These are phyloP conservation scores for Gallinago undulata DNA, from an alignment of 2,113 vertebrate genomes.

Conservation along the genomic window DNA sequence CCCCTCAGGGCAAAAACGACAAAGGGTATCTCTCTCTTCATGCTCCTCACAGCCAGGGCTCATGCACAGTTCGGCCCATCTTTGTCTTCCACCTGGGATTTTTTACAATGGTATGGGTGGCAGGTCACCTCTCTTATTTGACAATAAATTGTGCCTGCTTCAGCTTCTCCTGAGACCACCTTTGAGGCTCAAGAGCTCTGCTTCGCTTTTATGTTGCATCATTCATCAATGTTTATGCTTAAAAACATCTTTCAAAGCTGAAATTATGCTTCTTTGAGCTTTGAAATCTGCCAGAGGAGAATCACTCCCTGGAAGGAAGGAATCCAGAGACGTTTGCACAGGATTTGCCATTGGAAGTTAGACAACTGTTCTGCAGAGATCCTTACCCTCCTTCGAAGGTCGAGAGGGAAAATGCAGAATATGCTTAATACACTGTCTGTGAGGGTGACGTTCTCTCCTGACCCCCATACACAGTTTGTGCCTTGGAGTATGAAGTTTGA, in stretches of 20 bases:
- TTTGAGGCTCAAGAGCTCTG: constrained; percentile 38
- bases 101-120: not conserved
- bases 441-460: constrained; percentile 31
- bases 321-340: not conserved
- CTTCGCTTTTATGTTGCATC: constrained; percentile 39
- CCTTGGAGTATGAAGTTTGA: constrained; percentile 53
- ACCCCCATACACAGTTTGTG: constrained; percentile 25
- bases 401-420: constrained; percentile 37
- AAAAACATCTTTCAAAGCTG: constrained; percentile 23
- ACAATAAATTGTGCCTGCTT: constrained; percentile 3
- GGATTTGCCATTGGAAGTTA: not conserved
- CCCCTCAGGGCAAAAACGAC: not conserved
- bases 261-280: not conserved
- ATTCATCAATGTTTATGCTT: constrained; percentile 24
- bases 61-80: not conserved
- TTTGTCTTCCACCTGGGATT: not conserved
- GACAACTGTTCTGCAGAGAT: not conserved
- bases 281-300: not conserved
- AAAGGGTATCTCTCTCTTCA: not conserved
- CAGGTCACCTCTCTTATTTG: not conserved
- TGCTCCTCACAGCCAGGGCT: not conserved
- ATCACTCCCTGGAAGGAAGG: not conserved
- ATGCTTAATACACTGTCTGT: constrained; percentile 27
- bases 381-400: constrained; percentile 2
- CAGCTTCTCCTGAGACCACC: constrained; percentile 4